Evolutionary conservation across 1,140 invertebrate species (phyloP).

Genomic region (Goniozus legneri): DNA sequence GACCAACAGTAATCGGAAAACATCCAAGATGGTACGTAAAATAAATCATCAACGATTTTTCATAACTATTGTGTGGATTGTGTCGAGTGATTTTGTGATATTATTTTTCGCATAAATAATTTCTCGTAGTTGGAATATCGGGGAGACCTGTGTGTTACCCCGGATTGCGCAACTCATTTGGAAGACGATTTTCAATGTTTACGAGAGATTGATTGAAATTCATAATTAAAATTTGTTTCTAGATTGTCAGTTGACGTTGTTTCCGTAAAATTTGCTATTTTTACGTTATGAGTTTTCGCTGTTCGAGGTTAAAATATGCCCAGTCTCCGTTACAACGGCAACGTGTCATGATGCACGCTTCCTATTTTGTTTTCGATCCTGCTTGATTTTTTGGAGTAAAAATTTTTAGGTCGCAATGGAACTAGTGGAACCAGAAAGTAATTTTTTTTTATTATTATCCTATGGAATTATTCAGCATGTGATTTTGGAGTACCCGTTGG

Average conservation of each 20-base stretch:
- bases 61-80: slow-evolving; percentile 2
- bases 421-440: too few species aligned
- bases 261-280: too few species aligned
- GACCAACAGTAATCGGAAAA: slow-evolving; percentile 69
- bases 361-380: too few species aligned
- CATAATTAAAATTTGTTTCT: too few species aligned
- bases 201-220: slow-evolving; percentile 13
- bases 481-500: too few species aligned
- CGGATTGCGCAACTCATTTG: slow-evolving; percentile 47
- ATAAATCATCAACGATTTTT: slow-evolving; percentile 32
- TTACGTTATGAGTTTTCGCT: slow-evolving; percentile 9
- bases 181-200: slow-evolving; percentile 12
- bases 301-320: slow-evolving; percentile 33
- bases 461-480: too few species aligned
- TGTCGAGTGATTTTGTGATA: slow-evolving; percentile 8
- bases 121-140: not conserved
- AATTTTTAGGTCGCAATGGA: too few species aligned
- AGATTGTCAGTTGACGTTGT: too few species aligned
- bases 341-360: slow-evolving; percentile 36
- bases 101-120: slow-evolving; percentile 37
- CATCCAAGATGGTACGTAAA: slow-evolving; percentile 82
- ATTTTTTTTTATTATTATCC: too few species aligned
- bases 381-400: too few species aligned
- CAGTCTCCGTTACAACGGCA: slow-evolving; percentile 15
- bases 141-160: slow-evolving; percentile 29